A percentile compares a stretch with the other conserved stretches of the same genome.
Evolutionary conservation across 2,113 vertebrate species (phyloP).

Genomic region (Progne subis): DNA sequence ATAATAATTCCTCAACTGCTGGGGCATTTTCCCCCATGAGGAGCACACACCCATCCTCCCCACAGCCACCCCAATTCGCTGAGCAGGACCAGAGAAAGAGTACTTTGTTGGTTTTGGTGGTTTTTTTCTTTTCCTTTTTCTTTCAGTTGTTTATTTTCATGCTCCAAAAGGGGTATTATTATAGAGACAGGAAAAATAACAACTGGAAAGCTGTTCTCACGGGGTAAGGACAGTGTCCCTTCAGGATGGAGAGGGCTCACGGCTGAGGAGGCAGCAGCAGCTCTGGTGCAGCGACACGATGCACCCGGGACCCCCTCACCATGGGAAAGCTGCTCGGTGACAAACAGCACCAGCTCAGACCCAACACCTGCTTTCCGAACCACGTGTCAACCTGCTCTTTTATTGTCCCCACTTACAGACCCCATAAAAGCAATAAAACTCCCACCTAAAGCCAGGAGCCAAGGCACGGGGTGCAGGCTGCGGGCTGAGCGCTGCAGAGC

Average conservation of each 20-base stretch:
- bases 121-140: neutral
- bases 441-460: neutral
- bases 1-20: neutral
- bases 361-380: neutral
- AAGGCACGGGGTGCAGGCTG: neutral
- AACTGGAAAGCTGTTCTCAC: slow-evolving; percentile 15
- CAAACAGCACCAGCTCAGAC: neutral
- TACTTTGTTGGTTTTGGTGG: too few relatives aligned
- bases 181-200: slow-evolving; percentile 43
- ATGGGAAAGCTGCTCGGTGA: neutral
- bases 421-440: neutral
- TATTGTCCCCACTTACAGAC: fast-evolving
- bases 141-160: slow-evolving; percentile 50
- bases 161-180: neutral
- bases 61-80: neutral
- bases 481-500: neutral
- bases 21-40: neutral
- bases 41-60: neutral
- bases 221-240: neutral
- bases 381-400: neutral
- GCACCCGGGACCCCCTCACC: neutral
- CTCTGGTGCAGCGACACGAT: fast-evolving
- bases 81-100: neutral
- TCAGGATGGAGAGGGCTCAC: neutral
- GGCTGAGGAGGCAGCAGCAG: neutral